phyloP scores from a whole-genome alignment of 2,797 vertebrate genomes.

The Muraenolepis orangiensis region DNA sequence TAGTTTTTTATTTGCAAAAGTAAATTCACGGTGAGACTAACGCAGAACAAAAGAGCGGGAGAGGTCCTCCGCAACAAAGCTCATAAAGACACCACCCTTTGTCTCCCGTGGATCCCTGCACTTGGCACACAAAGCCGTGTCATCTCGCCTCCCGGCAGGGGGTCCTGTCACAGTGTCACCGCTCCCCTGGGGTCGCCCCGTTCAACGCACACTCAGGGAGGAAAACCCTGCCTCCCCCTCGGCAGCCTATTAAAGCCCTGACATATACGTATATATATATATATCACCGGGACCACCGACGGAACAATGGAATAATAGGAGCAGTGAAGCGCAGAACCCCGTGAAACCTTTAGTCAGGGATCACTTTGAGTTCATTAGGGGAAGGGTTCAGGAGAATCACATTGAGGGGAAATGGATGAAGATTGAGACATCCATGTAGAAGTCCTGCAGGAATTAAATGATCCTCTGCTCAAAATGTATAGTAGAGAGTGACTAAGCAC shows the following conservation, averaged over 20 bases:
- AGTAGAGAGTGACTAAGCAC: no score
- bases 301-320: constrained; percentile 61
- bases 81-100: constrained; percentile 43
- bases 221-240: constrained; percentile 34
- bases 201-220: constrained; percentile 47
- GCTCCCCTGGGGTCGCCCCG: constrained; percentile 54
- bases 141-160: constrained; percentile 45
- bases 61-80: constrained; percentile 12
- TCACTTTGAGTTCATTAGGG: constrained; percentile 38
- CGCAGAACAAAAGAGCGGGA: constrained; percentile 28
- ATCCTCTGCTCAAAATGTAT: not conserved
- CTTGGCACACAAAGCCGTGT: constrained; percentile 50
- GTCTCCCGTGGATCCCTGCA: constrained; percentile 34
- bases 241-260: constrained; percentile 62
- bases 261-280: no score
- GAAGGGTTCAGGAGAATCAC: constrained; percentile 18
- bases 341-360: constrained; percentile 54
- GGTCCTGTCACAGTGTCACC: constrained; percentile 49
- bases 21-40: constrained; percentile 38
- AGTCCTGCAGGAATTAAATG: not conserved
- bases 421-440: constrained; percentile 10
- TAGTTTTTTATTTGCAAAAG: not conserved
- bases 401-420: constrained; percentile 26
- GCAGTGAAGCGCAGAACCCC: constrained; percentile 45
- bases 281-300: constrained; percentile 62